Conservation (phyloP, 1,140 invertebrate species). For the Mya arenaria region DNA sequence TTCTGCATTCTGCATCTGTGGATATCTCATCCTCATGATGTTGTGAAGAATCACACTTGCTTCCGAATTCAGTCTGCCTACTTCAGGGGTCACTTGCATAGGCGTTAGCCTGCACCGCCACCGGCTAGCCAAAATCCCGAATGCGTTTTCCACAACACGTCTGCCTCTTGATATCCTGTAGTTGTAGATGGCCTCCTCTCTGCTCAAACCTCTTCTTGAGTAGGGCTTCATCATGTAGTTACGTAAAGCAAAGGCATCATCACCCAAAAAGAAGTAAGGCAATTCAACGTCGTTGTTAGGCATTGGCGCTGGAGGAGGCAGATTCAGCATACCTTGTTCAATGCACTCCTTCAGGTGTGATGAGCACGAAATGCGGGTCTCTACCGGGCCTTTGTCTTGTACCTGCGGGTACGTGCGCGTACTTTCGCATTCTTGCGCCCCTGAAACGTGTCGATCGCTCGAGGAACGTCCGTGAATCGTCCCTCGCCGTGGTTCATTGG, state of each 20-base stretch:
- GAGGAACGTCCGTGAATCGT: too few relatives aligned
- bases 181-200: constrained; percentile 67
- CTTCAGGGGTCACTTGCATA: constrained; percentile 27
- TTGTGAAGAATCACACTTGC: constrained; percentile 51
- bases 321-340: not conserved
- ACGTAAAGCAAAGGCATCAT: constrained; percentile 63
- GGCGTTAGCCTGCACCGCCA: not conserved
- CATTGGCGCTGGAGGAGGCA: not conserved
- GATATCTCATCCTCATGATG: constrained; percentile 24
- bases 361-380: too few relatives aligned
- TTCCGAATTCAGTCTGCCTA: constrained; percentile 11
- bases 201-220: constrained; percentile 56
- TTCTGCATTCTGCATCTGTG: not conserved
- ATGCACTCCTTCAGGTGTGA: not conserved
- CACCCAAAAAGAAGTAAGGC: constrained; percentile 61
- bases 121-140: not conserved
- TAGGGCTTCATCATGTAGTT: constrained; percentile 62
- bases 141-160: too few relatives aligned
- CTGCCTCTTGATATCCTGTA: constrained; percentile 78
- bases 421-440: too few relatives aligned
- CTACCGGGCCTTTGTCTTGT: too few relatives aligned
- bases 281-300: constrained; percentile 1
- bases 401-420: too few relatives aligned
- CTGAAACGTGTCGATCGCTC: too few relatives aligned
- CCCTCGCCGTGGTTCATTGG: too few relatives aligned